A percentile compares a stretch with the other conserved stretches of the same genome.
phyloP scores from a whole-genome alignment of 2,113 vertebrate species.

The Gadus macrocephalus region DNA sequence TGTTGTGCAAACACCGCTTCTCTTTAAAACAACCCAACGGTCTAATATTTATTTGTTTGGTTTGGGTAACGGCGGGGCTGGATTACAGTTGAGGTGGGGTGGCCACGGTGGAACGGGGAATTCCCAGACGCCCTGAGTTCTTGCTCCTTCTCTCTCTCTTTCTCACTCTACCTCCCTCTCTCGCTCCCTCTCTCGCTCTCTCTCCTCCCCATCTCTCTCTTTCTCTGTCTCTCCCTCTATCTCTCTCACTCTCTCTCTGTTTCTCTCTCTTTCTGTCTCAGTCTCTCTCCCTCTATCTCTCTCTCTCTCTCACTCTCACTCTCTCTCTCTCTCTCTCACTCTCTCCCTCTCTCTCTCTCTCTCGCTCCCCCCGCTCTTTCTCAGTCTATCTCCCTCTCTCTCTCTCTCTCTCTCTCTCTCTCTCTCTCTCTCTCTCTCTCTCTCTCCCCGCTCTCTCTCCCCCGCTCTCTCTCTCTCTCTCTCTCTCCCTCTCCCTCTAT shows the following conservation, averaged over 20 bases:
- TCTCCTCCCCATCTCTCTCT: constrained; percentile 15
- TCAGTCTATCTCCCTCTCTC: constrained; percentile 2
- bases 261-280: no score
- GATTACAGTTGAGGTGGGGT: constrained; percentile 47
- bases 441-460: no score
- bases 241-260: constrained; percentile 25
- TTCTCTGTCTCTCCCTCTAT: constrained; percentile 42
- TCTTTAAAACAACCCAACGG: constrained; percentile 57
- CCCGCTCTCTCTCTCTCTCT: no score
- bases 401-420: background rate
- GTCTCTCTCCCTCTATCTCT: constrained; percentile 44
- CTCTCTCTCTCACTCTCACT: background rate
- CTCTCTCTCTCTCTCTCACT: constrained; percentile 43
- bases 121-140: constrained; percentile 36
- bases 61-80: constrained; percentile 52
- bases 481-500: no score
- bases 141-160: constrained; percentile 44
- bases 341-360: background rate
- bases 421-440: background rate
- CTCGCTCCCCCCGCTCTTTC: constrained; percentile 43
- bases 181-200: constrained; percentile 44
- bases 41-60: constrained; percentile 63
- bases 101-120: constrained; percentile 44
- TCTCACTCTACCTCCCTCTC: constrained; percentile 15
- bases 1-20: constrained; percentile 56